These are phyloP conservation scores for Cheilosia vulpina DNA, from an alignment of 2,888 invertebrate species.

Conservation along the genomic window DNA sequence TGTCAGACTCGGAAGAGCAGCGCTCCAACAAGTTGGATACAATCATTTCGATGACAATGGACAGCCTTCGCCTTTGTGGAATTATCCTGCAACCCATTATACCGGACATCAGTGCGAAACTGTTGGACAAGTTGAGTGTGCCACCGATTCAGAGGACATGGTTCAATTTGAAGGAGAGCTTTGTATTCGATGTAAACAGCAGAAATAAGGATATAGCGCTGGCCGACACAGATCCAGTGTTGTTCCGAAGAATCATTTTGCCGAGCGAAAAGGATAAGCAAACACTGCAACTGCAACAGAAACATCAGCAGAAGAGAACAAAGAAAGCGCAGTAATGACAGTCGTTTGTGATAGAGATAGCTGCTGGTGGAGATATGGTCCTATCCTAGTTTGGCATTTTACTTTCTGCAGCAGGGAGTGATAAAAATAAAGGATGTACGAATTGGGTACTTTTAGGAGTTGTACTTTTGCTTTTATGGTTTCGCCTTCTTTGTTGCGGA, in stretches of 20 bases:
- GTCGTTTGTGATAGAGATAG: constrained; percentile 8
- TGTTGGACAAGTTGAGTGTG: constrained; percentile 89
- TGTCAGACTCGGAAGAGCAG: constrained; percentile 78
- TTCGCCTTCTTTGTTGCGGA: constrained; percentile 26
- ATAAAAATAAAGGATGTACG: not conserved
- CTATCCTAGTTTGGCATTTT: constrained; percentile 8
- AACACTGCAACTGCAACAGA: constrained; percentile 43
- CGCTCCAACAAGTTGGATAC: constrained; percentile 87
- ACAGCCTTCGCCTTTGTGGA: constrained; percentile 91
- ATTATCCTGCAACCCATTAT: constrained; percentile 94
- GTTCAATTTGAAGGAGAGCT: constrained; percentile 82
- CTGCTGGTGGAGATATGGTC: not conserved
- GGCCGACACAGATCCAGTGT: constrained; percentile 78
- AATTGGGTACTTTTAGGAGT: constrained; percentile 6
- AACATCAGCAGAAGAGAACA: constrained; percentile 49
- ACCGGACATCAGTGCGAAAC: constrained; percentile 88
- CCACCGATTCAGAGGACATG: constrained; percentile 84
- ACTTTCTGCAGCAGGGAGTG: not conserved
- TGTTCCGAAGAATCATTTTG: constrained; percentile 80
- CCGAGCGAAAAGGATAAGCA: constrained; percentile 74
- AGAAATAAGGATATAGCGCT: constrained; percentile 52
- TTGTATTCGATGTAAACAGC: constrained; percentile 76
- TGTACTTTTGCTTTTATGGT: constrained; percentile 36
- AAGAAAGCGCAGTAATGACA: constrained; percentile 54
- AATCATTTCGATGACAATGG: constrained; percentile 92